Conservation (phyloP, 35 echinoderm and acorn worm species). For the Apostichopus californicus region DNA sequence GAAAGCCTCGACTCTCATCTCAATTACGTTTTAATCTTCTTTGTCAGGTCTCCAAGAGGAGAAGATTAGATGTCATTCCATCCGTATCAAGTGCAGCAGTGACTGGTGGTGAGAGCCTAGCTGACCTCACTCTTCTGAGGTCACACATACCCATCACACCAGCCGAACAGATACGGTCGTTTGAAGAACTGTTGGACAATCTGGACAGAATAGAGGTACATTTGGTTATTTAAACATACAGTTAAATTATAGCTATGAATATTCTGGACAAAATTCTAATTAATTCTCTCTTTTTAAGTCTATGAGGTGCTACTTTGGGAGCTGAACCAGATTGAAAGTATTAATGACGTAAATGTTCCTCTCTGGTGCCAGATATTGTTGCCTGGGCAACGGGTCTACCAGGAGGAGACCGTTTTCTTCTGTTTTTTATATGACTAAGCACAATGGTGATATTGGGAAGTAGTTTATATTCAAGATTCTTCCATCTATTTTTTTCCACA, state of each 20-base stretch:
- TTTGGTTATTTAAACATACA: background rate
- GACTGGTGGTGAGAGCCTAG: constrained; percentile 9
- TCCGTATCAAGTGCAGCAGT: constrained; percentile 33
- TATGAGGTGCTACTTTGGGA: background rate
- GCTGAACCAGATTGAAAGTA: background rate
- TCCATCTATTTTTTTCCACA: too few species aligned
- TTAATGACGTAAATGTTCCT: too few species aligned
- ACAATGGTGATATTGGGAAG: too few species aligned
- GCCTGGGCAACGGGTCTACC: too few species aligned
- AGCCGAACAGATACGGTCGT: constrained; percentile 81
- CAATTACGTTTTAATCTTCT: background rate
- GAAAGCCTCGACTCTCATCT: too few species aligned
- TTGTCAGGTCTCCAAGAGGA: constrained; percentile 65
- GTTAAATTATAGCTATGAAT: too few species aligned
- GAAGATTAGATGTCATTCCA: constrained; percentile 79
- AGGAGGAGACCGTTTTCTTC: too few species aligned
- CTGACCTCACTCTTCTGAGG: background rate
- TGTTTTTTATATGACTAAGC: too few species aligned
- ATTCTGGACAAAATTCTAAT: too few species aligned
- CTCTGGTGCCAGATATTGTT: too few species aligned
- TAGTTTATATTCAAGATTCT: too few species aligned
- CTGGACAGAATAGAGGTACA: constrained; percentile 88
- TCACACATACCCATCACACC: constrained; percentile 50
- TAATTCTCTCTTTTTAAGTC: background rate
- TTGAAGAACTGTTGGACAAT: constrained; percentile 81